Conservation (phyloP, 2,888 invertebrate species). For the Agrotis clavis region DNA sequence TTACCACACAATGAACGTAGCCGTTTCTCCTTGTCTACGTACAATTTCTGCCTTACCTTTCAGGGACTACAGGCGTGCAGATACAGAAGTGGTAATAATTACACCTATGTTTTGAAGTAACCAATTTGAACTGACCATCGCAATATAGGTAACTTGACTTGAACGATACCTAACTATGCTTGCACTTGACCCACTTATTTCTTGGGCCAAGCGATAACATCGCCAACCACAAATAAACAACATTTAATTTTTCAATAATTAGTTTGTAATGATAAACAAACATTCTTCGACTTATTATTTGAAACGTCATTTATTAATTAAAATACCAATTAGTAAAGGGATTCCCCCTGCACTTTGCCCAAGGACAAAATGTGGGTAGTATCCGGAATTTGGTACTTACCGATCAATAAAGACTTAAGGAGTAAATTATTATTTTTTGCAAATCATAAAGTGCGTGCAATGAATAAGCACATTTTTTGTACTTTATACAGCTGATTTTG, state of each 20-base stretch:
- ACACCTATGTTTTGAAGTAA: neutral
- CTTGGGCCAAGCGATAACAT: neutral
- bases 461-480: constrained; percentile 19
- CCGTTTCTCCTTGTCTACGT: no score
- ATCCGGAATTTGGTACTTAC: neutral
- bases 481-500: neutral
- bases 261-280: constrained; percentile 10
- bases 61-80: no score
- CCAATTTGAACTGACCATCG: neutral
- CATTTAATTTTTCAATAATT: neutral
- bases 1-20: no score
- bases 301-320: constrained; percentile 29
- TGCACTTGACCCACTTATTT: neutral
- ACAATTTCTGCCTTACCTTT: neutral
- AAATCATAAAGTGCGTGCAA: constrained; percentile 15
- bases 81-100: neutral
- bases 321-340: constrained; percentile 20
- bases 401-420: neutral
- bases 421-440: constrained; percentile 3
- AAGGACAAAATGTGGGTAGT: constrained; percentile 38
- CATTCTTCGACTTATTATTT: constrained; percentile 24
- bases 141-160: neutral
- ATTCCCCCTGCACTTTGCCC: constrained; percentile 33
- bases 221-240: neutral
- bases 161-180: neutral